Conservation (phyloP, 2,888 invertebrate species). For the Helobdella robusta region DNA sequence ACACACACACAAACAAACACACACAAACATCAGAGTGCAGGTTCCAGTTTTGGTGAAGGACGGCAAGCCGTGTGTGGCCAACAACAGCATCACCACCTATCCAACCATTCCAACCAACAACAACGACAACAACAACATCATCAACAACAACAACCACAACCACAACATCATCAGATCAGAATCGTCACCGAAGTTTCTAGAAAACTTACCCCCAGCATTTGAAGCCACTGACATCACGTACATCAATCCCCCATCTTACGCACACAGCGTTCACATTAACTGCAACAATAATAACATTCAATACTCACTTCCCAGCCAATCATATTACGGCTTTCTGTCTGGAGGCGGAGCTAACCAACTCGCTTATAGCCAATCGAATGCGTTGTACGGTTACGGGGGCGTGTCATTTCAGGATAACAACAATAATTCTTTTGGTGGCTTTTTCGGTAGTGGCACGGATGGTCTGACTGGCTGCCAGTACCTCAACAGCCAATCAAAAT, state of each 20-base stretch:
- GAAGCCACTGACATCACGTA: too few species aligned
- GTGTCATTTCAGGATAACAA: background rate
- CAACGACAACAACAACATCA: too few species aligned
- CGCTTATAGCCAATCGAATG: background rate
- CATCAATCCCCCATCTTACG: too few species aligned
- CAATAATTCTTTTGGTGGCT: background rate
- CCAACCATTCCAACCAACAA: too few species aligned
- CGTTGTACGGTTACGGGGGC: constrained; percentile 1
- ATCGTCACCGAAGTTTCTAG: background rate
- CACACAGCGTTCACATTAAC: too few species aligned
- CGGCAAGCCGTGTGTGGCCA: constrained; percentile 16
- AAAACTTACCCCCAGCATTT: background rate
- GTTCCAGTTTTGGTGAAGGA: constrained; percentile 23
- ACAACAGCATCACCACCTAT: too few species aligned
- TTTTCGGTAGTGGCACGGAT: background rate
- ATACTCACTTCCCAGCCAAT: too few species aligned
- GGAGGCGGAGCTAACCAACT: background rate
- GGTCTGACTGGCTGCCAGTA: background rate
- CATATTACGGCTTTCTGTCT: background rate
- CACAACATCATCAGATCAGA: too few species aligned
- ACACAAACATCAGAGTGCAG: constrained; percentile 10
- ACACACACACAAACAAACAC: too few species aligned
- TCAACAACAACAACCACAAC: constrained; percentile 7
- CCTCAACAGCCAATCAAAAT: background rate
- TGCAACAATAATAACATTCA: too few species aligned